Evolutionary conservation across 2,888 invertebrate species (phyloP), one percentile per base, ranked within the genome.

Genomic region (Trissolcus japonicus): DNA sequence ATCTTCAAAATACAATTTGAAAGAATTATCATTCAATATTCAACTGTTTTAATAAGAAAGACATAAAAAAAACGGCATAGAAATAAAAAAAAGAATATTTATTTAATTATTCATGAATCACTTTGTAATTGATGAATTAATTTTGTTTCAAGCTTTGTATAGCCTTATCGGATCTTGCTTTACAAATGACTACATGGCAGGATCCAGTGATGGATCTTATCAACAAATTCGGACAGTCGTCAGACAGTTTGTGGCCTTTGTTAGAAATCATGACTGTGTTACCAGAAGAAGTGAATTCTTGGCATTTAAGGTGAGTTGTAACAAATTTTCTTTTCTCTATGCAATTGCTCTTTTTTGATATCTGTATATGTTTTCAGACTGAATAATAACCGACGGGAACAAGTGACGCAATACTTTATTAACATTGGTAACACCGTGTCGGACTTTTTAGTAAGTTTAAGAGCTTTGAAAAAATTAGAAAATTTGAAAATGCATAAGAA

Each of bases 111-210:
- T 25, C 6, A 25, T 25, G 6, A 25, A 25, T 25, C 4, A 29
- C 6, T 35, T 35, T 35, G 7, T 35, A 9, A 35, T 35, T 35
- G 11, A 35, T 7, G 6, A 9, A 11, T 35, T 1, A 9, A 35
- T 9, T 35, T 35, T 35, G 11, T 62, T 35, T 57, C 71, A 89
- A 94, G 91, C 91, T 99, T 61, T 96, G 97, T 85, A 90, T 99
- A 74, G 98, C 98, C 0, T 90, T 99, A 55, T 96, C 98, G 16
- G 98, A 99, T 90, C 90, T 99, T 80, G 95, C 97, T 4, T 91
- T 99, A 60, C 96, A 98, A 89, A 98, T 98, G 95, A 93, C 95
- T 14, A 90, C 94, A 0, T 99, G 99, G 99, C 94, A 95, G 83
- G 94, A 95, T 86, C 96, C 98, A 53, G 93, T 96, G 57, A 90